Evolutionary conservation across 2,888 invertebrate genomes (phyloP), one percentile per base, ranked within the genome.

Genomic region (Cryptophagus acutangulus): DNA sequence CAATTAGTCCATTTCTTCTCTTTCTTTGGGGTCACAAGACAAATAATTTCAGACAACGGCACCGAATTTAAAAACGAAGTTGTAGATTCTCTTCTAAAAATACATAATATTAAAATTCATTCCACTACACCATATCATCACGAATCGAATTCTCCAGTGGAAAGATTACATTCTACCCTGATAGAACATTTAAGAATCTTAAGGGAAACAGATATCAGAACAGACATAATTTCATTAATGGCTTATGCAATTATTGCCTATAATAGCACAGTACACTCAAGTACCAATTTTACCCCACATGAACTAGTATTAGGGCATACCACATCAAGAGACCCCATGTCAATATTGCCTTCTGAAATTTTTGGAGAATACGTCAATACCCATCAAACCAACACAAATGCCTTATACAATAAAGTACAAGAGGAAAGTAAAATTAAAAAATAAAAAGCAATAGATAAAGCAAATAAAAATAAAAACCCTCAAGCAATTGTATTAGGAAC

Each of bases 141-240:
- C 12, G 50, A 50, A 42, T 40, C 41, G 12, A 48, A 46, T 35
- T 46, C 48, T 12, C 45, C 18, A 34, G 40, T 45, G 13, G 49
- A 52, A 44, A 18, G 49, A 20, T 42, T 51, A n/a, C 48, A 46
- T 37, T 54, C 49, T n/a, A 53, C 47, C 2, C 40, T 52, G 2
- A 39, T 44, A 10, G 52, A 52, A 50, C 17, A 34, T 10, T 37
- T 38, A 17, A 0, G 42, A 10, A 29, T 35, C 10, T 15, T 46
- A 17, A 42, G 37, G 40, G 25, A 38, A 13, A 16, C 40, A 38
- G 38, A 43, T 15, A 16, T 8, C 18, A 36, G 17, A 12, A 13
- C 29, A 33, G 30, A 25, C 3, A 3, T 35, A 17, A 30, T 36
- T n/a, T 20, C 35, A 12, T 12, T 44, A 25, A 45, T 45, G 20